Conservation (phyloP, 2,113 vertebrate species). For the Ivindomyrus marchei region DNA sequence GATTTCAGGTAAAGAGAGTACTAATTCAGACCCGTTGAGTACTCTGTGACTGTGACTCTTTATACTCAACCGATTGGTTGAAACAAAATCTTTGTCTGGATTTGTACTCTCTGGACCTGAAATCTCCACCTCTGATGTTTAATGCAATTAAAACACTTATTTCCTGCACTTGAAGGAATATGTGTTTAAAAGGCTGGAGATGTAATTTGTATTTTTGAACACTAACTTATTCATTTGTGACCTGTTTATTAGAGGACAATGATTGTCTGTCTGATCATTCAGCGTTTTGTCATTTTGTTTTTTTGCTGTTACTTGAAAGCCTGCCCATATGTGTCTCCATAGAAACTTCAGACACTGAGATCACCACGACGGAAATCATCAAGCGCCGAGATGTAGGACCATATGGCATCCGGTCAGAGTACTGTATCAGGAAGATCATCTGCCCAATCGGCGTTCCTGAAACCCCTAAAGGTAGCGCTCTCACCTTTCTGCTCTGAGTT, state of each 20-base stretch:
- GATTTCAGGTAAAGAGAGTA: too few species aligned
- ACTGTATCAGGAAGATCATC: conserved; percentile 97
- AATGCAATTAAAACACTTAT: not conserved
- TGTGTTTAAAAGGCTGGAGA: not conserved
- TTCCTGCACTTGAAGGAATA: not conserved
- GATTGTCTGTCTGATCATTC: not conserved
- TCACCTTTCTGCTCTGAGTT: not conserved
- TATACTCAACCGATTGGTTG: too few species aligned
- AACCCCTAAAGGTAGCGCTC: conserved; percentile 81
- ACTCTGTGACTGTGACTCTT: too few species aligned
- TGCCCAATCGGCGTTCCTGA: conserved; percentile 96
- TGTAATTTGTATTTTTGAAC: not conserved
- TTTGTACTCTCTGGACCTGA: too few species aligned
- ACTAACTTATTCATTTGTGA: not conserved
- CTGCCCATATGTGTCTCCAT: conserved; percentile 56
- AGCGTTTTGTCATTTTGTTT: not conserved
- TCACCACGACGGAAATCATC: conserved; percentile 98
- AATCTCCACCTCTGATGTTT: too few species aligned
- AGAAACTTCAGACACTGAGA: conserved; percentile 97
- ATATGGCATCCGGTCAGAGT: conserved; percentile 92
- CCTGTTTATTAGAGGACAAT: not conserved
- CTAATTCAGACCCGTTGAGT: too few species aligned
- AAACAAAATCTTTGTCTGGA: too few species aligned
- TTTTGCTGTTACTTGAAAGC: conserved; percentile 22
- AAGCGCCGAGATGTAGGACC: conserved; percentile 93